Base-by-base conservation (phyloP, 2,113 vertebrate species). In the Amphilophus citrinellus region DNA sequence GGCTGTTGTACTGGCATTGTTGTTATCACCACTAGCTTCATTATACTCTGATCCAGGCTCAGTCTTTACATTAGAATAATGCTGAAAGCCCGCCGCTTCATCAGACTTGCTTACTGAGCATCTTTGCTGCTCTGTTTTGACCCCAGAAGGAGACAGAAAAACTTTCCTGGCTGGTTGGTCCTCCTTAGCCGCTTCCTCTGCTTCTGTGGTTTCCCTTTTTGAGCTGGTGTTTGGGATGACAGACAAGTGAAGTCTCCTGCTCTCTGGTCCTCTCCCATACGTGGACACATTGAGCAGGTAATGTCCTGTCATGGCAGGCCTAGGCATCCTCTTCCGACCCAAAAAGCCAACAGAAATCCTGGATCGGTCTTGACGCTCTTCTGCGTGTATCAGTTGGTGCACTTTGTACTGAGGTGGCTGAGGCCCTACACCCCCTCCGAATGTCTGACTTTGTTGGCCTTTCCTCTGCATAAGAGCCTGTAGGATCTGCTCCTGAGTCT, bases 251-350 rank as follows among this genome's bases (percentile, higher is more conserved):
- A 95, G 92, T 76, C 96, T 96, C 90, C 95, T 97, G 63, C 95
- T 96, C 90, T 99, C 98, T 0, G 98, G 94, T n/a, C 97, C 97
- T 6, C 98, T 95, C 10, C 98, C 98, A 0, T 99, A 99, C 0
- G 98, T 99, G 84, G 98, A 98, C 84, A 98, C 95, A 77, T 99
- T 99, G 62, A 99, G 97, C 90, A 99, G 97, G 59, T 99, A 99
- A 76, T 99, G 98, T 15, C 98, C 98, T 0, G 97, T 97, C 98
- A 99, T 98, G 4, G 98, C 98, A 7, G 98, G 98, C 90, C 95
- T 97, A 42, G 97, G 96, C 7, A 95, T 95, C 79, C 94, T 93
- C 95, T 97, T 97, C 20, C 97, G 97, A 76, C 97, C 96, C 63
- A 95, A 91, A 92, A 98, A 97, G 4, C 98, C 98, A 56, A 97